These are phyloP conservation scores for Parthenolecanium corni DNA, from an alignment of 2,888 invertebrate genomes.

Conservation along the genomic window DNA sequence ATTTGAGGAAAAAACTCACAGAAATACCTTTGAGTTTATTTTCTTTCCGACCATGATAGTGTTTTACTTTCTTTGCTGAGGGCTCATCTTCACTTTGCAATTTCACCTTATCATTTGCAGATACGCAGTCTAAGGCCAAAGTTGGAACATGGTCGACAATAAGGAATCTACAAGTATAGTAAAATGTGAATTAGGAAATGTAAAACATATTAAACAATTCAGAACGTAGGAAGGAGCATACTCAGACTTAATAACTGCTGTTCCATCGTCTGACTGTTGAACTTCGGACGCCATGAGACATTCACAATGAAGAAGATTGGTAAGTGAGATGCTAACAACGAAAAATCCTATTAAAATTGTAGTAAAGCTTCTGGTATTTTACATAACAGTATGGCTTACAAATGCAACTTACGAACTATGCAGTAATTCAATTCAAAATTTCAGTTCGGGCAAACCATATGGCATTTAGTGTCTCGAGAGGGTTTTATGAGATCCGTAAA, in stretches of 20 bases:
- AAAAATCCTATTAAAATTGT: too few species aligned
- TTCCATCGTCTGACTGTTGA: neutral
- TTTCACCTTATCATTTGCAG: constrained; percentile 39
- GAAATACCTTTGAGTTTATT: constrained; percentile 30
- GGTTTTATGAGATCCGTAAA: too few species aligned
- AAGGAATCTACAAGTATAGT: constrained; percentile 36
- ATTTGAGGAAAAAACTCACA: neutral
- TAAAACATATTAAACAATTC: neutral
- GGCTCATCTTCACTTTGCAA: constrained; percentile 33
- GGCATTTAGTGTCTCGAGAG: too few species aligned
- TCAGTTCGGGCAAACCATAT: too few species aligned
- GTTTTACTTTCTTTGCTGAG: constrained; percentile 30
- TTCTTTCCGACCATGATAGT: constrained; percentile 17
- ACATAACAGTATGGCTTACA: too few species aligned
- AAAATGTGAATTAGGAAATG: neutral
- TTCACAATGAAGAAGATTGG: too few species aligned
- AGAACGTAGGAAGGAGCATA: neutral
- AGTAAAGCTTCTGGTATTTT: too few species aligned
- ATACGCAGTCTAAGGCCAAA: constrained; percentile 40
- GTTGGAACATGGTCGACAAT: constrained; percentile 41
- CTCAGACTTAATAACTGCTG: constrained; percentile 9
- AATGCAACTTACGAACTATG: too few species aligned
- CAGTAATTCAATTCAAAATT: too few species aligned
- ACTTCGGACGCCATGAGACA: neutral
- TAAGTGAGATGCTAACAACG: too few species aligned